Evolutionary conservation across 2,113 vertebrate genomes (phyloP), one percentile per base, ranked within the genome.

Genomic region (Cettia cetti): DNA sequence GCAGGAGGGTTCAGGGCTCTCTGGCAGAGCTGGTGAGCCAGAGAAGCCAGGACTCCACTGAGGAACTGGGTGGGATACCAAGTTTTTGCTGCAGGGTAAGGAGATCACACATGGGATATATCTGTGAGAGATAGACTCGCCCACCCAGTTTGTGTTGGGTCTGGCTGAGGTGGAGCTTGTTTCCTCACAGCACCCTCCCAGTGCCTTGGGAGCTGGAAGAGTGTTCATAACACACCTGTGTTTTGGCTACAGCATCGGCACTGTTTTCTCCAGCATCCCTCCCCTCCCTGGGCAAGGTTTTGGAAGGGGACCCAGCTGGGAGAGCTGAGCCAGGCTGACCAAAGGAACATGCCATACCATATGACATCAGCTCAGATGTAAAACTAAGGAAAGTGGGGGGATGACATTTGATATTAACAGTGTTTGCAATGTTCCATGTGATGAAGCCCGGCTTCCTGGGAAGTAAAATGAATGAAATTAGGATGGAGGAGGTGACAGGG

Each of bases 61-160:
- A 27, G 70, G 26, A 60, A 0, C 37, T 13, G n/a, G 15, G 11
- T 87, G 70, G 47, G 59, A 70, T 14, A 6, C 13, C 66, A 26
- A 22, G 56, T 5, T 44, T 27, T 49, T 63, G 33, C 27, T n/a
- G 15, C 9, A 15, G 39, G 18, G 3, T 9, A 3, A 27, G 30
- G 4, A 5, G 22, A 5, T 22, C 33, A 7, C 4, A 0, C 17
- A 26, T 11, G 31, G 63, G 17, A 23, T 40, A 2, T 21, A 5
- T 12, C 15, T 15, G 44, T 64, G 39, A 22, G 60, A 69, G 9
- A 53, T 17, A 0, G 0, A 52, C n/a, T n/a, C 33, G 10, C 45
- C n/a, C 40, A 17, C 44, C 11, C 57, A 57, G 6, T 18, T 12
- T 44, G 44, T 45, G 33, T 2, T 68, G 78, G 45, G 9, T 30